phyloP scores from a whole-genome alignment of 2,797 vertebrate genomes.

The Chromobotia macracanthus region DNA sequence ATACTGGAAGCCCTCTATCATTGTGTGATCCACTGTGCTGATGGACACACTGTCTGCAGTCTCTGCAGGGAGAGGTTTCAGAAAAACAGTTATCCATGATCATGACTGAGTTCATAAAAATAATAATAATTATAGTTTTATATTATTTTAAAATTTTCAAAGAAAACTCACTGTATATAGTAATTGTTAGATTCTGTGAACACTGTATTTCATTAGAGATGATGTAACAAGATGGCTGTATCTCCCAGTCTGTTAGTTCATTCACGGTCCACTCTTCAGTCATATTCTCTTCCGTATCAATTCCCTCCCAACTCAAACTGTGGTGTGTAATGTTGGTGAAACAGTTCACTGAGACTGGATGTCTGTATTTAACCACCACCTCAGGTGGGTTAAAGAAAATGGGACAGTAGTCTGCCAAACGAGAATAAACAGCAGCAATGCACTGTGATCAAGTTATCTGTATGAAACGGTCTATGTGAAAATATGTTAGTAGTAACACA shows the following conservation, averaged over 20 bases:
- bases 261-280: accelerated
- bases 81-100: not conserved
- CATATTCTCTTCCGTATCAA: accelerated
- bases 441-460: not conserved
- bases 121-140: not conserved
- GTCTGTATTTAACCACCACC: slow-evolving; percentile 64
- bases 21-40: not conserved
- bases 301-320: slow-evolving; percentile 57
- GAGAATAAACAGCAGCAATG: not conserved
- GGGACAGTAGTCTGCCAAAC: not conserved
- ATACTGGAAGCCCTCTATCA: slow-evolving; percentile 49
- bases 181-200: not conserved
- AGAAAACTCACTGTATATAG: slow-evolving; percentile 47
- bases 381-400: slow-evolving; percentile 54
- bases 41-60: slow-evolving; percentile 50
- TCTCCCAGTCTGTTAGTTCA: not conserved
- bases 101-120: not conserved
- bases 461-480: not conserved
- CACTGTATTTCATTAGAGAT: accelerated
- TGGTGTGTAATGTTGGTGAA: accelerated
- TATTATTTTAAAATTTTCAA: not conserved
- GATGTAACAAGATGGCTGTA: not conserved
- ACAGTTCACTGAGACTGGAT: slow-evolving; percentile 60
- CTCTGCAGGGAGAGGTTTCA: slow-evolving; percentile 57
- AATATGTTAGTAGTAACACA: no score